phyloP scores from a whole-genome alignment of 2,113 vertebrate genomes.

The Oxyura jamaicensis region DNA sequence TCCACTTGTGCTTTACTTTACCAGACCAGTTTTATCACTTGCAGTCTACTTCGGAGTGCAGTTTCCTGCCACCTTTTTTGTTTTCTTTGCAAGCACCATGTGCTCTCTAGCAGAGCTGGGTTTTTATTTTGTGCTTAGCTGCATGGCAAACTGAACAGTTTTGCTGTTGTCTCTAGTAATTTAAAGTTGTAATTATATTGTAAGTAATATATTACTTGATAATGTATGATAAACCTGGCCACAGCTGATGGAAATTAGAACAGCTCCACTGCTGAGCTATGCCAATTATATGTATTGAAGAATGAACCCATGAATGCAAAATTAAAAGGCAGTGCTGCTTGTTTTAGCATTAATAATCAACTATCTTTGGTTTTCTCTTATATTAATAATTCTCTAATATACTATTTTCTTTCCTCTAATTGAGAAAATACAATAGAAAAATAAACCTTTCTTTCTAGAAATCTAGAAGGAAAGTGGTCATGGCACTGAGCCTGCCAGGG shows the following conservation, averaged over 20 bases:
- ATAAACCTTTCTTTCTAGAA: neutral
- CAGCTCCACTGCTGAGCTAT: neutral
- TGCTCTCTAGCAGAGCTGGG: neutral
- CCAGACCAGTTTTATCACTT: neutral
- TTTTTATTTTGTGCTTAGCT: neutral
- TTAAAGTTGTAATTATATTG: neutral
- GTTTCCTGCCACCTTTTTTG: neutral
- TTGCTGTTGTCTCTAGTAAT: neutral
- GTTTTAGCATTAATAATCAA: neutral
- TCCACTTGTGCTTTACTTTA: neutral
- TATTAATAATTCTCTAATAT: neutral
- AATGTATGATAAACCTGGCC: neutral
- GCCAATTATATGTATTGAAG: neutral
- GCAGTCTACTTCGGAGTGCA: neutral
- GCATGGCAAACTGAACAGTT: neutral
- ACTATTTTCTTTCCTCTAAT: neutral
- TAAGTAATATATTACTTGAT: neutral
- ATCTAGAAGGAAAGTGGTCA: too few species aligned
- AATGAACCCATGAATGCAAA: neutral
- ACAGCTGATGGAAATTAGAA: neutral
- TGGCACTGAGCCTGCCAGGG: too few species aligned
- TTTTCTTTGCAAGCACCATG: neutral
- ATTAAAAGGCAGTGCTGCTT: neutral
- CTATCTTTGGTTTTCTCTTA: neutral
- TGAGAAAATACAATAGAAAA: neutral